These are phyloP conservation scores for Diglossa cyanea DNA, from an alignment of 2,797 vertebrate genomes.

Conservation along the genomic window DNA sequence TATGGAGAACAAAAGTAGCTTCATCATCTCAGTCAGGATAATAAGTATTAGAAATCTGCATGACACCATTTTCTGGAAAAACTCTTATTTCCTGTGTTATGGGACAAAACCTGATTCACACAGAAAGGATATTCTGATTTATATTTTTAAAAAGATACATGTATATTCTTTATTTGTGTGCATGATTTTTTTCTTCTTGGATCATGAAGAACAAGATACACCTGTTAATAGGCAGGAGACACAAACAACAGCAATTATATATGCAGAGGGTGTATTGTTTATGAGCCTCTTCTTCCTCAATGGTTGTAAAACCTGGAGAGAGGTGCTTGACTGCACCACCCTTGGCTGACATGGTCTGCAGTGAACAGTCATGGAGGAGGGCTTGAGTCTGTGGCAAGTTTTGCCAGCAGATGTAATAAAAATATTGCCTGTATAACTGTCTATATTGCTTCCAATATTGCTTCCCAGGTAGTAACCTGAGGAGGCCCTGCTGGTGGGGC, in stretches of 20 bases:
- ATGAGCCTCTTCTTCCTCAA: not conserved
- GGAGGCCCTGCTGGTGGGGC: not conserved
- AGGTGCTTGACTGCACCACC: not conserved
- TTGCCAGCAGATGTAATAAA: not conserved
- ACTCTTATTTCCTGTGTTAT: not conserved
- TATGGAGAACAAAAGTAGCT: constrained; percentile 35
- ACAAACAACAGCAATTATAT: not conserved
- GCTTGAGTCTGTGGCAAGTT: not conserved
- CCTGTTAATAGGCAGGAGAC: not conserved
- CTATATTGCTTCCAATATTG: not conserved
- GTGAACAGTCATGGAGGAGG: not conserved
- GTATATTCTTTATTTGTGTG: not conserved
- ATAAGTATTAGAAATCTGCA: constrained; percentile 22
- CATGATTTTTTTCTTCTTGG: not conserved
- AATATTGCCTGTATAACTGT: not conserved
- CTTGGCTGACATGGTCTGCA: not conserved
- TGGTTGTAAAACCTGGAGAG: not conserved
- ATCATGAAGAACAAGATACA: not conserved
- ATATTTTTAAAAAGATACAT: not conserved
- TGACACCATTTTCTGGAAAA: not conserved
- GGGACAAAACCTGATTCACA: not conserved
- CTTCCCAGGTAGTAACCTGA: not conserved
- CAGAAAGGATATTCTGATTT: not conserved
- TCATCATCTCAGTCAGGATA: constrained; percentile 35
- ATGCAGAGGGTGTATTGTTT: not conserved